A percentile compares a stretch with the other conserved stretches of the same genome.
phyloP scores from a whole-genome alignment of 2,113 vertebrate genomes.

The Gavialis gangeticus region DNA sequence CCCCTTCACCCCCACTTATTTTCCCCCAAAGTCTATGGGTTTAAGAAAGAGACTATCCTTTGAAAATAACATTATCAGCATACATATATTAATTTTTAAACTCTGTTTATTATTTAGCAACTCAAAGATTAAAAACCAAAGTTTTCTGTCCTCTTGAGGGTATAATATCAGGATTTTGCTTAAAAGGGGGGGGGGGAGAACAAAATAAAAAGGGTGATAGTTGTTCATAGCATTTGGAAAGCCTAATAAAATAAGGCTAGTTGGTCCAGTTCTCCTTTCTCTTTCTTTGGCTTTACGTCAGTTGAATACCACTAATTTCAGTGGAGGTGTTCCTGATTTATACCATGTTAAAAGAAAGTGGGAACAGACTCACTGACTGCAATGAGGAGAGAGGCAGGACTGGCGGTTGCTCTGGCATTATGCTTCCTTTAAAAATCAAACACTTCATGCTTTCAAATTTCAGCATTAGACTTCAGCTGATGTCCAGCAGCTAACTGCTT shows the following conservation, averaged over 20 bases:
- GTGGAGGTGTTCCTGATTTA: constrained; percentile 29
- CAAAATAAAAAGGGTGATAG: not conserved
- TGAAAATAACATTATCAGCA: constrained; percentile 45
- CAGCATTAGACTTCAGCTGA: constrained; percentile 59
- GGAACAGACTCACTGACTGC: constrained; percentile 18
- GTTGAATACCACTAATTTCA: not conserved
- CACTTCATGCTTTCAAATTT: constrained; percentile 60
- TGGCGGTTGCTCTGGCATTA: constrained; percentile 44
- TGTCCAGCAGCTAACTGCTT: constrained; percentile 55
- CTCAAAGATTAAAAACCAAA: constrained; percentile 15
- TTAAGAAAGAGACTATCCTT: constrained; percentile 48
- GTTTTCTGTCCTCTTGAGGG: constrained; percentile 9
- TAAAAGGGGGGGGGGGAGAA: not conserved
- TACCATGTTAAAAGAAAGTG: not conserved
- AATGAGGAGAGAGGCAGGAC: constrained; percentile 32
- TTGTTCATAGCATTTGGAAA: not conserved
- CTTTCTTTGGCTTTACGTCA: not conserved
- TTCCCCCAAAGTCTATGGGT: constrained; percentile 63
- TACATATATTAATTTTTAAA: constrained; percentile 73
- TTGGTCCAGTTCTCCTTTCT: not conserved
- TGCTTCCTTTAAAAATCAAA: constrained; percentile 58
- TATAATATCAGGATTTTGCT: not conserved
- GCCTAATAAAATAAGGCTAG: not conserved
- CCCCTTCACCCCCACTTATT: not conserved
- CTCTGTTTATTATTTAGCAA: constrained; percentile 62